A percentile compares a stretch with the other conserved stretches of the same genome.
These are phyloP conservation scores for Synanthedon andrenaeformis DNA, from an alignment of 2,888 invertebrate genomes.

Conservation along the genomic window DNA sequence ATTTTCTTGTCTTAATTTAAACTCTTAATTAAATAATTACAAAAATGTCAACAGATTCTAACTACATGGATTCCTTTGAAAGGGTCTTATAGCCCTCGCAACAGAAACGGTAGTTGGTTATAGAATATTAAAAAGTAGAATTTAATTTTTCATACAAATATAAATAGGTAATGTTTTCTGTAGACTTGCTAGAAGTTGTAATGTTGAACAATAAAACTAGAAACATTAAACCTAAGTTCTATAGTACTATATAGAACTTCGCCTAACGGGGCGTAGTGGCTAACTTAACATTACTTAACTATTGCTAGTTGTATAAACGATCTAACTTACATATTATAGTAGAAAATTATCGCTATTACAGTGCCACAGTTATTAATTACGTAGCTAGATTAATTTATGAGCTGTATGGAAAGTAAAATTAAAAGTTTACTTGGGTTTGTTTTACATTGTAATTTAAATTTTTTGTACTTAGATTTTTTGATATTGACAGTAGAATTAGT, in stretches of 20 bases:
- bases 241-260: slow-evolving; percentile 51
- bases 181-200: slow-evolving; percentile 66
- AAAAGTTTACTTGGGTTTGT: not conserved
- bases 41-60: slow-evolving; percentile 52
- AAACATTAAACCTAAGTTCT: slow-evolving; percentile 50
- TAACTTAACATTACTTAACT: slow-evolving; percentile 28
- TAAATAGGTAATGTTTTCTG: slow-evolving; percentile 37
- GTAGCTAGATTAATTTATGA: slow-evolving; percentile 42
- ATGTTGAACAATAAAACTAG: slow-evolving; percentile 48
- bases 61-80: slow-evolving; percentile 46
- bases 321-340: slow-evolving; percentile 19
- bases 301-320: slow-evolving; percentile 1
- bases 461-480: slow-evolving; percentile 24
- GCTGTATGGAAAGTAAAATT: not conserved
- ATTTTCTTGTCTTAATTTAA: not conserved
- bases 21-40: slow-evolving; percentile 16
- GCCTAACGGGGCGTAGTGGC: slow-evolving; percentile 70
- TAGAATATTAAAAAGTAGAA: slow-evolving; percentile 47
- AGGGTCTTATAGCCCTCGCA: slow-evolving; percentile 47
- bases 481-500: slow-evolving; percentile 12
- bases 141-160: slow-evolving; percentile 35
- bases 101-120: slow-evolving; percentile 55
- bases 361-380: slow-evolving; percentile 30
- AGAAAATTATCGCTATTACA: slow-evolving; percentile 38
- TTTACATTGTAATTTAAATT: slow-evolving; percentile 10